phyloP scores from a whole-genome alignment of 1,140 invertebrate genomes.

The Hetaerina americana region DNA sequence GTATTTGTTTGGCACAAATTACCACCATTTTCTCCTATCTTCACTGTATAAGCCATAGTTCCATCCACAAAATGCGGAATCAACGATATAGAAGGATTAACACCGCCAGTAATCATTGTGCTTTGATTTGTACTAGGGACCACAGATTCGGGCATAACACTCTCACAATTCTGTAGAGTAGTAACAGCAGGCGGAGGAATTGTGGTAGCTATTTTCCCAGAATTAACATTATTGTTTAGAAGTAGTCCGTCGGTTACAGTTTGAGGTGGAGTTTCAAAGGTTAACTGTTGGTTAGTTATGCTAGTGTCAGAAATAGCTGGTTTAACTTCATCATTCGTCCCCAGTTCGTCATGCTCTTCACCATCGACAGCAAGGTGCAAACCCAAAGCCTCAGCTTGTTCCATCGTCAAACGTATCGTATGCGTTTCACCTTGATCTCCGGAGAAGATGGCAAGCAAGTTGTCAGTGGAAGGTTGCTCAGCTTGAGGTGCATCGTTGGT shows the following conservation, averaged over 20 bases:
- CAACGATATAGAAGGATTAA: slow-evolving; percentile 8
- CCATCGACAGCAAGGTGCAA: slow-evolving; percentile 11
- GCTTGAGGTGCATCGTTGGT: background rate
- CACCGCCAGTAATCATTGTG: background rate
- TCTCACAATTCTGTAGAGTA: background rate
- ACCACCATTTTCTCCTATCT: slow-evolving; percentile 4
- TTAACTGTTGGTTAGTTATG: slow-evolving; percentile 6
- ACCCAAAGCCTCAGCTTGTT: slow-evolving; percentile 16
- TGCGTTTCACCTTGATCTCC: slow-evolving; percentile 17
- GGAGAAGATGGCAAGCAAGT: slow-evolving; percentile 17
- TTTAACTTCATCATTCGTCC: slow-evolving; percentile 9
- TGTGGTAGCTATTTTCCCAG: background rate
- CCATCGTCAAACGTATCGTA: slow-evolving; percentile 12
- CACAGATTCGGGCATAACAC: background rate
- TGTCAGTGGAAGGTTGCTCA: slow-evolving; percentile 14
- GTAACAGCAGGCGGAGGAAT: background rate
- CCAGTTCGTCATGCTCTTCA: background rate
- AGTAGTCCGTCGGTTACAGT: slow-evolving; percentile 2
- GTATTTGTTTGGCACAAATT: background rate
- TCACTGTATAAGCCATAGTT: slow-evolving; percentile 12
- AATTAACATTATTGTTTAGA: background rate
- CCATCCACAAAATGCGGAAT: slow-evolving; percentile 12
- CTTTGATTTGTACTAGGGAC: background rate
- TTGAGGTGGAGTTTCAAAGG: slow-evolving; percentile 2
- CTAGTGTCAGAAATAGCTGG: slow-evolving; percentile 5